These are phyloP conservation scores for Drosophila quinaria DNA, from an alignment of 2,888 invertebrate species.

Conservation along the genomic window DNA sequence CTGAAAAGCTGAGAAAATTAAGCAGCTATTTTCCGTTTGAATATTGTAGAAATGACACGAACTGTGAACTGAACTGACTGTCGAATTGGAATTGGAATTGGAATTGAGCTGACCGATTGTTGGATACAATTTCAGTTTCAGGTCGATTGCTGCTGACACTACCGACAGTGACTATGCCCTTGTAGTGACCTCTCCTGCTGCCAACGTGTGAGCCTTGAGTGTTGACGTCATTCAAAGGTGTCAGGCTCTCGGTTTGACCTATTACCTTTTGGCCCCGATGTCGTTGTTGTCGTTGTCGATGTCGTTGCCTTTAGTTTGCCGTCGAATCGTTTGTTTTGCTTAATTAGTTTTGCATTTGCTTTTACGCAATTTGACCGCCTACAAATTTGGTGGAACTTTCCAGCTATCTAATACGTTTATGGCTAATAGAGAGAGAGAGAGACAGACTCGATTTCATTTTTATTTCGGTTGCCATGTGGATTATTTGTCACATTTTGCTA, in stretches of 20 bases:
- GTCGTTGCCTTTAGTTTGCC: background rate
- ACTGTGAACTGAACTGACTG: slow-evolving; percentile 8
- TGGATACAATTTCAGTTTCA: slow-evolving; percentile 4
- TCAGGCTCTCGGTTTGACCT: slow-evolving; percentile 32
- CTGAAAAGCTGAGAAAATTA: slow-evolving; percentile 25
- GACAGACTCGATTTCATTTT: slow-evolving; percentile 44
- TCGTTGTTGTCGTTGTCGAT: background rate
- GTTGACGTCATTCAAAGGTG: slow-evolving; percentile 50
- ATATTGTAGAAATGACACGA: slow-evolving; percentile 9
- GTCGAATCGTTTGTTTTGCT: slow-evolving; percentile 23
- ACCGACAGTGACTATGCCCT: slow-evolving; percentile 4
- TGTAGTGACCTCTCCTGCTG: slow-evolving; percentile 22
- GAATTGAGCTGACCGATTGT: background rate
- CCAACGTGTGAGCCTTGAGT: slow-evolving; percentile 1
- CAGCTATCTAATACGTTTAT: slow-evolving; percentile 39
- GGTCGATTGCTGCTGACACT: slow-evolving; percentile 1
- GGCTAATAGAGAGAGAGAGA: slow-evolving; percentile 4
- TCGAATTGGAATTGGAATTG: background rate
- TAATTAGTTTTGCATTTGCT: slow-evolving; percentile 64
- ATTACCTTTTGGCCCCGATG: slow-evolving; percentile 32
- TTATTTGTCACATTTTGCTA: slow-evolving; percentile 44
- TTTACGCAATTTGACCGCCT: slow-evolving; percentile 59
- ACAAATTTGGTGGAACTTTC: slow-evolving; percentile 35
- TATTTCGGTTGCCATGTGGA: slow-evolving; percentile 48
- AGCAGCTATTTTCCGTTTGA: slow-evolving; percentile 4